These are phyloP conservation scores for Amblyteles armatorius DNA, from an alignment of 2,888 invertebrate species.

Conservation along the genomic window DNA sequence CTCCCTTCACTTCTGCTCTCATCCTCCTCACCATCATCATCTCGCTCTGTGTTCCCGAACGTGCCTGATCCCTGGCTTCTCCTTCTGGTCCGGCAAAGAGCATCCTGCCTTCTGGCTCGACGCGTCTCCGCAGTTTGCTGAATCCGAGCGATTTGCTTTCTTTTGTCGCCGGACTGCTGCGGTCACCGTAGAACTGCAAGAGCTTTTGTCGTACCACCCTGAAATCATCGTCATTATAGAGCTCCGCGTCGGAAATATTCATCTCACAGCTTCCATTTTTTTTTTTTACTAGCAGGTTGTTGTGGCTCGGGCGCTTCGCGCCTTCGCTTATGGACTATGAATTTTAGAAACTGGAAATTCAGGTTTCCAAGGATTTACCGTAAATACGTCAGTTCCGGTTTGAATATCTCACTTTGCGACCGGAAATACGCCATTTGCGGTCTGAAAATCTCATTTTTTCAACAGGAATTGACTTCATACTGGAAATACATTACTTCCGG, in stretches of 20 bases:
- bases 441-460: no score
- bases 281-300: not conserved
- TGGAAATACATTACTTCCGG: no score
- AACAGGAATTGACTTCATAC: no score
- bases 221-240: slow-evolving; percentile 57
- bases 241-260: slow-evolving; percentile 41
- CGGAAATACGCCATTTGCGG: no score
- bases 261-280: slow-evolving; percentile 7
- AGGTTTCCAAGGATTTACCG: no score
- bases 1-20: slow-evolving; percentile 31
- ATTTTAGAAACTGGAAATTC: no score
- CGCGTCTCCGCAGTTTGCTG: slow-evolving; percentile 29
- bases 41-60: slow-evolving; percentile 47
- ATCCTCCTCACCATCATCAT: slow-evolving; percentile 25
- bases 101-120: slow-evolving; percentile 7
- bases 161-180: slow-evolving; percentile 51
- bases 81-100: slow-evolving; percentile 37
- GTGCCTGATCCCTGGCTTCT: slow-evolving; percentile 49
- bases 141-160: slow-evolving; percentile 21
- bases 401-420: no score
- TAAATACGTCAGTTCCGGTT: no score
- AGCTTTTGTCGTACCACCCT: slow-evolving; percentile 55
- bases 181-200: slow-evolving; percentile 45
- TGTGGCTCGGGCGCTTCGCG: no score
- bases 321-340: no score